Evolutionary conservation across 1,140 invertebrate species (phyloP).

Genomic region (Drosophila repletoides): DNA sequence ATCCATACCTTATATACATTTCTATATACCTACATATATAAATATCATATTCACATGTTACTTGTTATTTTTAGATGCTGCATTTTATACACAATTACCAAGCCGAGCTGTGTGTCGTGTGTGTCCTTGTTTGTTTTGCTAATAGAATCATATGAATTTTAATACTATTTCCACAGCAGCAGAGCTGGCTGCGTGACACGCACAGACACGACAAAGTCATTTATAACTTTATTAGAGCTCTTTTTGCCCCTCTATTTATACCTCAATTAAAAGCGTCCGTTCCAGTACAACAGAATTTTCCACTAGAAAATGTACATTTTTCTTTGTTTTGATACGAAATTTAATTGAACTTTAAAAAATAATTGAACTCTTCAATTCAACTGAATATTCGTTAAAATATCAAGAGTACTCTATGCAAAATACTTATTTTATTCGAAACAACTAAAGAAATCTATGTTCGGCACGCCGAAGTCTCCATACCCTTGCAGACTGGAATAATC

Average conservation of each 20-base stretch:
- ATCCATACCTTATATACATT: background rate
- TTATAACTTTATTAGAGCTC: conserved; percentile 9
- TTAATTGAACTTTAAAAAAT: no score
- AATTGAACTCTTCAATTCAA: no score
- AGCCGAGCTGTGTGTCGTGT: conserved; percentile 23
- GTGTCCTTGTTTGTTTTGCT: conserved; percentile 55
- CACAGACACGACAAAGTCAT: conserved; percentile 8
- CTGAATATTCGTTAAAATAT: no score
- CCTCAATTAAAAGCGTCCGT: no score
- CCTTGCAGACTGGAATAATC: no score
- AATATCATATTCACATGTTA: conserved; percentile 20
- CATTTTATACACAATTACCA: conserved; percentile 41
- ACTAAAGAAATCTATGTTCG: no score
- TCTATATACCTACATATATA: background rate
- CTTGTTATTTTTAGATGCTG: conserved; percentile 60
- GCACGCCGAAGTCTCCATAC: no score
- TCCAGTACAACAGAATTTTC: no score
- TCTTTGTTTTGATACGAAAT: background rate
- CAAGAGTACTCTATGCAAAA: no score
- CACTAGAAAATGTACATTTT: no score
- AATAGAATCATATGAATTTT: conserved; percentile 74
- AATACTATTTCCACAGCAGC: conserved; percentile 31
- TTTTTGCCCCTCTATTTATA: no score
- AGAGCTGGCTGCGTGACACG: conserved; percentile 37
- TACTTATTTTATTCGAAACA: no score